These are phyloP conservation scores for Drosophila pseudotakahashii DNA, from an alignment of 2,888 invertebrate species.

Conservation along the genomic window DNA sequence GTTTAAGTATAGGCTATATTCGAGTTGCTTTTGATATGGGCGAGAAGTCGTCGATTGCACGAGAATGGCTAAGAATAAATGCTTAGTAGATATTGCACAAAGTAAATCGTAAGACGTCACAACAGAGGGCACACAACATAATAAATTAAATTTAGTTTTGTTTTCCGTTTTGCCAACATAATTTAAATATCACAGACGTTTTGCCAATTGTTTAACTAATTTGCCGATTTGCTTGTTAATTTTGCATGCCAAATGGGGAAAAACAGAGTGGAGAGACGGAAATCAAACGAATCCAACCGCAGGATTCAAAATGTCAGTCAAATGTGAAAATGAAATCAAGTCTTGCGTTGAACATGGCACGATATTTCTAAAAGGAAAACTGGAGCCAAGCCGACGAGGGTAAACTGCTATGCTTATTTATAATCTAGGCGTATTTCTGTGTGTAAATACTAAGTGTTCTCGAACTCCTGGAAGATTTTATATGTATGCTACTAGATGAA, in stretches of 20 bases:
- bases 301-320: constrained; percentile 61
- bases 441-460: constrained; percentile 30
- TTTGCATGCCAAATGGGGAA: constrained; percentile 61
- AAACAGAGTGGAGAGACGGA: constrained; percentile 20
- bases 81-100: constrained; percentile 65
- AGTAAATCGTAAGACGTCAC: constrained; percentile 44
- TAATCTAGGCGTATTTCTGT: constrained; percentile 49
- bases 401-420: constrained; percentile 55
- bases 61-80: constrained; percentile 49
- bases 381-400: constrained; percentile 72
- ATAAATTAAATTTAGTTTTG: constrained; percentile 57
- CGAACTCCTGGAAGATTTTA: constrained; percentile 23
- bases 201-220: constrained; percentile 79
- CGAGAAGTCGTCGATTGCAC: constrained; percentile 72
- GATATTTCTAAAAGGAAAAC: constrained; percentile 66
- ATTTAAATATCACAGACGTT: constrained; percentile 80
- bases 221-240: constrained; percentile 60
- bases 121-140: constrained; percentile 55
- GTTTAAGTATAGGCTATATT: constrained; percentile 49
- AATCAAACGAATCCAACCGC: constrained; percentile 22
- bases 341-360: constrained; percentile 75
- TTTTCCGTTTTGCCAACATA: constrained; percentile 63
- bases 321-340: constrained; percentile 71
- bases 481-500: not conserved
- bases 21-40: constrained; percentile 74